These are phyloP conservation scores for Cichlasoma orientale DNA, from an alignment of 2,797 vertebrate genomes.

Conservation along the genomic window DNA sequence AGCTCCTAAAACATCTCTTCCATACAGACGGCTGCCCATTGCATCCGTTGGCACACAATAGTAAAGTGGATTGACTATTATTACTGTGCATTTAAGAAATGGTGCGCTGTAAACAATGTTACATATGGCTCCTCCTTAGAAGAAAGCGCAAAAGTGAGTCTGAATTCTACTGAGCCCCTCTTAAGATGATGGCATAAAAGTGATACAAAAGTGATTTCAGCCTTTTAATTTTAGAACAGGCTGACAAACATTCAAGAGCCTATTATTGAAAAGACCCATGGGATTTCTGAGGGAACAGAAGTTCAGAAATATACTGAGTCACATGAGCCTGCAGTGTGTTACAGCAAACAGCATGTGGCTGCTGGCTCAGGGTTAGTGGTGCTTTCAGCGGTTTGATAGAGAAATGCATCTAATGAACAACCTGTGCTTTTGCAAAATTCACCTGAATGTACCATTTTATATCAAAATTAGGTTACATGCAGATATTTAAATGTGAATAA, in stretches of 20 bases:
- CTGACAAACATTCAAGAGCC: conserved; percentile 1
- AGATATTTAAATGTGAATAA: not conserved
- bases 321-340: conserved; percentile 14
- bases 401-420: not conserved
- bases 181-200: not conserved
- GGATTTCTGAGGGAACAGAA: conserved; percentile 34
- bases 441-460: not conserved
- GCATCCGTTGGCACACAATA: not conserved
- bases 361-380: not conserved
- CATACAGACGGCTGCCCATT: not conserved
- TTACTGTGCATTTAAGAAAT: not conserved
- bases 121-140: not conserved
- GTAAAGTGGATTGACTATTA: not conserved
- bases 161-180: not conserved
- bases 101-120: not conserved
- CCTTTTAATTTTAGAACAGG: conserved; percentile 30
- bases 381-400: not conserved
- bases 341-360: not conserved
- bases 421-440: not conserved
- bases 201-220: not conserved
- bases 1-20: not conserved
- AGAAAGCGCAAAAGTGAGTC: not conserved
- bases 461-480: not conserved
- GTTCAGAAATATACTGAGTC: conserved; percentile 42
- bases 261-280: conserved; percentile 11